These are phyloP conservation scores for Cacatua alba DNA, from an alignment of 2,113 vertebrate genomes.

Conservation along the genomic window DNA sequence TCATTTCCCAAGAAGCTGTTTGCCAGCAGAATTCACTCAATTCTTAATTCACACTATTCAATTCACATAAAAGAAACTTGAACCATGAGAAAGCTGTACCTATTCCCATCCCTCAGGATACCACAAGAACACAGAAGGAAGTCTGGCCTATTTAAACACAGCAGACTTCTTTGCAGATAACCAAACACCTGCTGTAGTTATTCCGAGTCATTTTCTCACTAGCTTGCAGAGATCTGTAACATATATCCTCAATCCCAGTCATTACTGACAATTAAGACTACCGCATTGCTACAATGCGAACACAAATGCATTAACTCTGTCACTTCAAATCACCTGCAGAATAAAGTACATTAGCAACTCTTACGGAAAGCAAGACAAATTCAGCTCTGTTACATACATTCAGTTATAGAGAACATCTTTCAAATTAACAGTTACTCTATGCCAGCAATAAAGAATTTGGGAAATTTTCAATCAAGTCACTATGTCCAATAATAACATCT, in stretches of 20 bases:
- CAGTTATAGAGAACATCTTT: neutral
- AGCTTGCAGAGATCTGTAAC: neutral
- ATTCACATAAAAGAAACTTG: neutral
- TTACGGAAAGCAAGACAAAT: neutral
- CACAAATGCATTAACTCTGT: neutral
- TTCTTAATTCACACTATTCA: neutral
- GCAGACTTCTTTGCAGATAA: neutral
- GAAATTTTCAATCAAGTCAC: neutral
- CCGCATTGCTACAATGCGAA: neutral
- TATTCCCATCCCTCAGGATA: neutral
- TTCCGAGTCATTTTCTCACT: neutral
- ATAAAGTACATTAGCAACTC: neutral
- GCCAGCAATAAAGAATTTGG: neutral
- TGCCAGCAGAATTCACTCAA: neutral
- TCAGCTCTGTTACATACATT: neutral
- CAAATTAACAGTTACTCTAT: neutral
- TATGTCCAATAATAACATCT: neutral
- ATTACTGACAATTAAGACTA: neutral
- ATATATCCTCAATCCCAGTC: neutral
- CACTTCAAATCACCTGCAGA: neutral
- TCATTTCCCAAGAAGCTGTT: neutral
- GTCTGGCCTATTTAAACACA: neutral
- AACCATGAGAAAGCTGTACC: neutral
- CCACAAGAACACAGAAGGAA: neutral
- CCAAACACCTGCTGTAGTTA: neutral